Base-by-base conservation (phyloP, 1,140 invertebrate species). In the Zelostemma sp. region DNA sequence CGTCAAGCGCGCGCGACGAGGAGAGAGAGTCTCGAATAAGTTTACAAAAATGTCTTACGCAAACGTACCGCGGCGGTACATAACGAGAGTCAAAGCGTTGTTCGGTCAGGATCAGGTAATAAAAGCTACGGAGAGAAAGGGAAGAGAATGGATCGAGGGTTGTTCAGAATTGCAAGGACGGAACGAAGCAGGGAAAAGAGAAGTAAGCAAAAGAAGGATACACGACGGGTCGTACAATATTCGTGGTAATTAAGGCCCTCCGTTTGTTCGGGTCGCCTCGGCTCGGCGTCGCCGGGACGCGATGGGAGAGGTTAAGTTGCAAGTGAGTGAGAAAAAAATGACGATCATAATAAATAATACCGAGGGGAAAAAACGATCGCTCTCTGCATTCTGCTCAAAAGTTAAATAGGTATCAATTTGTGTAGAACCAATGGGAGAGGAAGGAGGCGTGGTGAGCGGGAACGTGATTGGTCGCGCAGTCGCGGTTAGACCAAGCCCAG, bases 321-420 rank as follows among this genome's bases (percentile, higher is more conserved):
- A 51, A 38, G 38, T 45, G 45, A 63, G 45, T 18, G 45, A 45
- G 59, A 65, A 50, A 73, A 79, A 72, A 76, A 79, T 72, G 74
- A 72, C 68, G 72, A 80, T 72, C 49, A 66, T 72, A 77, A 82
- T 83, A 83, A 83, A 84, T 84, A 84, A 84, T 83, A 80, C 54
- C 79, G 75, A 43, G 41, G 54, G 35, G 53, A 63, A 65, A 72
- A 68, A 65, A 66, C 78, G 78, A 82, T 81, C 80, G 78, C 76
- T 76, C 74, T 79, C 74, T 77, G 79, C 77, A 79, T 80, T 80
- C 76, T 80, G 76, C 80, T 82, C 80, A 79, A 84, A 81, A 80
- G 82, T 80, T 83, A 83, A 84, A 84, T 80, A 82, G 79, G 77
- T 82, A 84, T 80, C 81, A 83, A 83, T 84, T 83, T 80, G 76